Evolutionary conservation across 2,888 invertebrate species (phyloP), one percentile per base, ranked within the genome.

Genomic region (Beris morrisii): DNA sequence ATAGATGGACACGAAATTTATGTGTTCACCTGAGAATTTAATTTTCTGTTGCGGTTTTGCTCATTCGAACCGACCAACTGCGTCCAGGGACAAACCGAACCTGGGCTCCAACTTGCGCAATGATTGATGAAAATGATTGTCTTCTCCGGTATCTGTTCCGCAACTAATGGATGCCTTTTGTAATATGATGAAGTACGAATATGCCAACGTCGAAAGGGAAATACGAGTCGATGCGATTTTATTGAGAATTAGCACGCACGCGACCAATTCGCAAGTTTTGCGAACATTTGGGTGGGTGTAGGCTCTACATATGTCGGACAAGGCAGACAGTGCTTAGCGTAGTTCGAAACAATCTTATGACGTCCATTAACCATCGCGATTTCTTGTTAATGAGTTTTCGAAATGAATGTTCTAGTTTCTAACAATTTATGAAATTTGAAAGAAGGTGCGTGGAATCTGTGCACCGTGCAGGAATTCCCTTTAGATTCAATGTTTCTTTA

Each of bases 81-180:
- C 9, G 46, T 55, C 32, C 52, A 30, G 55, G 64, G 7, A 38
- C 38, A 5, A 38, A 38, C 22, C 38, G 4, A 38, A 7, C 9
- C 38, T 9, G 38, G 9, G 38, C 9, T 38, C 9, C 38, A 38
- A 7, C 38, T 38, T 5, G 38, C 9, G 38, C 5, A 38, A 38
- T 56, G 56, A 65, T 65, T 65, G 65, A 65, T 65, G 56, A 65
- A 65, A 65, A 65, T 65, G 55, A 48, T 57, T 57, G 50, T 28
- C 38, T 56, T 46, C 45, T 31, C 28, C 31, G 55, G 38, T 38
- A 38, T 38, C 38, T 15, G 54, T 32, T 12, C 22, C 38, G 32
- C 28, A 32, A 43, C 56, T 65, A 57, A 56, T 65, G 56, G 65
- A 48, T 28, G 48, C 56, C 56, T 48, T 65, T 50, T 56, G 56